Evolutionary conservation across 2,113 vertebrate species (phyloP), one percentile per base, ranked within the genome.

Genomic region (Cryptotis parvus): DNA sequence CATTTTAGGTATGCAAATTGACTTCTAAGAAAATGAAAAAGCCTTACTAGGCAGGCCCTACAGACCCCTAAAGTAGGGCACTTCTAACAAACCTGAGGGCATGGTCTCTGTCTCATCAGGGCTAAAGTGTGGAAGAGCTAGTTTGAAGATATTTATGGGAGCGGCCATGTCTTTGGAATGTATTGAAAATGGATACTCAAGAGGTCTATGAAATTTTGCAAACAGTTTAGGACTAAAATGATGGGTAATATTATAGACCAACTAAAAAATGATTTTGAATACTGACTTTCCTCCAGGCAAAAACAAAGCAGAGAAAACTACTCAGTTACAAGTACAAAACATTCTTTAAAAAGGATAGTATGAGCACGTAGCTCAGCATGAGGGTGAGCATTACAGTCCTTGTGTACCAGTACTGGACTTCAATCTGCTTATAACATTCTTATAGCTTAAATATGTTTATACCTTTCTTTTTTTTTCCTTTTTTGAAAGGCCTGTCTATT

Each of bases 1-100:
- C n/a, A n/a, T 93, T 92, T 76, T 63, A 89, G 72, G 49, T 74
- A 72, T 22, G 80, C 63, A 80, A 94, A 91, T n/a, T n/a, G n/a
- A n/a, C n/a, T n/a, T n/a, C n/a, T n/a, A n/a, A n/a, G n/a, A n/a
- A n/a, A n/a, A n/a, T n/a, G n/a, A n/a, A n/a, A n/a, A n/a, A n/a
- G n/a, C n/a, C 92, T 72, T 69, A 55, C 77, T 77, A 92, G 72
- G 68, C 72, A 93, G 35, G 92, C 79, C 58, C 72, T 81, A 68
- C 75, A 77, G 91, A 92, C 73, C 75, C n/a, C n/a, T n/a, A n/a
- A n/a, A n/a, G n/a, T n/a, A n/a, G n/a, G 69, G 29, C 63, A 37
- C n/a, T 89, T 92, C 84, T 84, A 31, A 85, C 61, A 61, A 77
- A 77, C 16, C 79, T 87, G 41, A 87, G 27, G 14, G 69, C 12